Evolutionary conservation across 2,888 invertebrate species (phyloP).

Genomic region (Epistrophe grossulariae): DNA sequence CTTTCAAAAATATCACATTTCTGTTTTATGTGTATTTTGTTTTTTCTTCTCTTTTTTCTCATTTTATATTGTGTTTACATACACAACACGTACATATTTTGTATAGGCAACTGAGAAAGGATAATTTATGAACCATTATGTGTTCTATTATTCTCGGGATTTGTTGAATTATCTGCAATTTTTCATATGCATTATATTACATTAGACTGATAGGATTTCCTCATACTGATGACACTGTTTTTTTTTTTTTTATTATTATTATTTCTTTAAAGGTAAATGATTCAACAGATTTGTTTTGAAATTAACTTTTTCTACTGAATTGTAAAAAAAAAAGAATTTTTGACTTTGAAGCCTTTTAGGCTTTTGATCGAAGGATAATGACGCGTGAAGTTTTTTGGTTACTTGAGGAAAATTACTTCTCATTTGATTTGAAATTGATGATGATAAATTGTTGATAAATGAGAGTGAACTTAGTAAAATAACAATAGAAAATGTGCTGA

Average conservation of each 20-base stretch:
- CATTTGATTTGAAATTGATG: slow-evolving; percentile 42
- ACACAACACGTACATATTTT: not conserved
- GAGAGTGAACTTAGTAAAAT: not conserved
- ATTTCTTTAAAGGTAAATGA: not conserved
- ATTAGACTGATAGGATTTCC: slow-evolving; percentile 11
- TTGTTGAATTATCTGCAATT: slow-evolving; percentile 48
- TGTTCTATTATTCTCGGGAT: slow-evolving; percentile 32
- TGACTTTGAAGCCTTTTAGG: slow-evolving; percentile 32
- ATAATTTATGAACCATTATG: slow-evolving; percentile 50
- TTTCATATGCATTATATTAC: not conserved
- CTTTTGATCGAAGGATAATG: slow-evolving; percentile 15
- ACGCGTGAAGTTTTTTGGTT: slow-evolving; percentile 5
- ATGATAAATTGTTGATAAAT: slow-evolving; percentile 25
- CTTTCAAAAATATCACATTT: slow-evolving; percentile 27
- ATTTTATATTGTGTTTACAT: not conserved
- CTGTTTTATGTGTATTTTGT: not conserved
- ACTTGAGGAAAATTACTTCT: slow-evolving; percentile 18
- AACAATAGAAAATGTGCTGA: slow-evolving; percentile 7
- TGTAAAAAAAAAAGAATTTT: slow-evolving; percentile 6
- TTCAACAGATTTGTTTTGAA: slow-evolving; percentile 39
- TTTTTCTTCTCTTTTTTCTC: slow-evolving; percentile 17
- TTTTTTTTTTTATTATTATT: slow-evolving; percentile 8
- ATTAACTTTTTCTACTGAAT: slow-evolving; percentile 20
- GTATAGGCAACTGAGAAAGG: slow-evolving; percentile 2
- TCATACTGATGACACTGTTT: not conserved